Evolutionary conservation across 2,113 vertebrate species (phyloP), one percentile per base, ranked within the genome.

Genomic region (Oncorhynchus gorbuscha): DNA sequence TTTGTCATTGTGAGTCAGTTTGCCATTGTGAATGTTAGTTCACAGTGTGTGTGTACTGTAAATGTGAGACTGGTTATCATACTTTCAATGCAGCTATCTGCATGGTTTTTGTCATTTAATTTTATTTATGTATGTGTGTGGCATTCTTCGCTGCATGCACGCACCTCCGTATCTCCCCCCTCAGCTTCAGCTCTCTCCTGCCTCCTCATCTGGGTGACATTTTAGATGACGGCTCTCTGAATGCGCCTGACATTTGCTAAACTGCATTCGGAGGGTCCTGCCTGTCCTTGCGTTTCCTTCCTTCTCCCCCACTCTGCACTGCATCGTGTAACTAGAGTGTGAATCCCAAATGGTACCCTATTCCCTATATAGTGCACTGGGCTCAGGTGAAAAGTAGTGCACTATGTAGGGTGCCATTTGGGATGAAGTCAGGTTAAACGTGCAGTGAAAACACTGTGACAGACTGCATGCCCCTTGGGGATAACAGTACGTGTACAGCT

Each of bases 221-320:
- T 90, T 88, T 51, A 45, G 71, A 76, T 16, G 59, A 48, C 66
- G 7, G 66, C 22, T 62, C 71, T 75, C 82, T 73, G 73, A 83
- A 81, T 28, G 61, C 16, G 74, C 76, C 79, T 87, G 89, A 88
- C 86, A 85, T 90, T 89, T 88, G 77, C 71, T 89, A 79, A 85
- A 87, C 79, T 83, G 81, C 26, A 6, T 65, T 84, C 26, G 71
- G 85, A 85, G 83, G 86, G 82, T 85, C 82, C 81, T 69, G 78
- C 72, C 69, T 74, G 82, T 87, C 72, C 79, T 73, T n/a, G 78
- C 78, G 82, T 86, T 88, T 79, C 87, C 88, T 85, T 76, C 5
- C 59, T 3, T 11, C n/a, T 75, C 84, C 76, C 77, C 84, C 88
- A 84, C 83, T 81, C 84, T 84, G 51, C 51, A 55, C 51, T 55